phyloP scores from a whole-genome alignment of 2,888 invertebrate genomes.

The Drosophila paramelanica region DNA sequence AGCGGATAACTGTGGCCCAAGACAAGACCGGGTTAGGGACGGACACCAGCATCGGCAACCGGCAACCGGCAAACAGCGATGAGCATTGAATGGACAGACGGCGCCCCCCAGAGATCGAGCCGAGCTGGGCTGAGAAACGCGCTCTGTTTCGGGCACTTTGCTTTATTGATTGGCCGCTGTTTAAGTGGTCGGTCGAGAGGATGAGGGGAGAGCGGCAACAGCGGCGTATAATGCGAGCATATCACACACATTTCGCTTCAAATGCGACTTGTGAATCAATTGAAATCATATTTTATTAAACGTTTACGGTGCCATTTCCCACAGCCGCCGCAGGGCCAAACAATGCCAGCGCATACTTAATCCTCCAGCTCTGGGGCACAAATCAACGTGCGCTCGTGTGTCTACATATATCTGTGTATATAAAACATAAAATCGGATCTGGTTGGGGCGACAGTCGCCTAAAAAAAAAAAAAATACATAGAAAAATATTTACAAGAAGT shows the following conservation, averaged over 20 bases:
- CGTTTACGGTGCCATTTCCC: slow-evolving; percentile 74
- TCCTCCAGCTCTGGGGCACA: slow-evolving; percentile 32
- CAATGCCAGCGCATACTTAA: slow-evolving; percentile 41
- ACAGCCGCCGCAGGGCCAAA: slow-evolving; percentile 65
- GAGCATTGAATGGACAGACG: slow-evolving; percentile 45
- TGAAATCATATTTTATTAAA: slow-evolving; percentile 78
- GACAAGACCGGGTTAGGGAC: slow-evolving; percentile 15
- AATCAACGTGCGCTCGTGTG: slow-evolving; percentile 52
- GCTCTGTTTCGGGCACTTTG: slow-evolving; percentile 51
- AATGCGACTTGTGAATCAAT: slow-evolving; percentile 76
- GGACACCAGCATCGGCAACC: slow-evolving; percentile 5
- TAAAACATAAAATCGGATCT: slow-evolving; percentile 62
- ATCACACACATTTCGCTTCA: slow-evolving; percentile 60
- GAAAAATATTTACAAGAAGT: slow-evolving; percentile 75
- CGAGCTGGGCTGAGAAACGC: slow-evolving; percentile 1
- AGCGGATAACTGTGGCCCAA: slow-evolving; percentile 75
- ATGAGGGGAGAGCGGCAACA: slow-evolving; percentile 1
- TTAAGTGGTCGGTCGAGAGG: background rate
- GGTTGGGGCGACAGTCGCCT: background rate
- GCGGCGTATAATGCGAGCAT: slow-evolving; percentile 43
- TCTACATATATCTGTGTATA: slow-evolving; percentile 32
- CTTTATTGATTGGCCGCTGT: slow-evolving; percentile 69
- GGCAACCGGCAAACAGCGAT: slow-evolving; percentile 20
- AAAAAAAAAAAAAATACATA: slow-evolving; percentile 22
- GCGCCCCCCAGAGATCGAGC: slow-evolving; percentile 55